These are phyloP conservation scores for Clupea harengus DNA, from an alignment of 2,113 vertebrate species.

Conservation along the genomic window DNA sequence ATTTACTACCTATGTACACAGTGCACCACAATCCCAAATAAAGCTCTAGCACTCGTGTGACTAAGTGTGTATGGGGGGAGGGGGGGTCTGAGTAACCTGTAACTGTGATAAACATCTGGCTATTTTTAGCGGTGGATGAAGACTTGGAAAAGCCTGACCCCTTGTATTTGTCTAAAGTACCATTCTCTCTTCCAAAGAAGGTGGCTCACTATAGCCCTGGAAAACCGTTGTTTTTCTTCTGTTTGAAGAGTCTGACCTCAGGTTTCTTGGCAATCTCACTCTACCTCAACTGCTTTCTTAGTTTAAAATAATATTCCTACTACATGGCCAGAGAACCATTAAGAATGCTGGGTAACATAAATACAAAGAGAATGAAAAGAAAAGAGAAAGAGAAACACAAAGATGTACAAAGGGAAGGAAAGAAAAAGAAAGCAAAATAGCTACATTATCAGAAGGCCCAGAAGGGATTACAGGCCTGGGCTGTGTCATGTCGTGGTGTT, in stretches of 20 bases:
- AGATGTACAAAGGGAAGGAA: background rate
- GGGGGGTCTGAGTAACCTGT: conserved; percentile 53
- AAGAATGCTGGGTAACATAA: background rate
- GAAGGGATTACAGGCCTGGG: background rate
- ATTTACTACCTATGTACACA: conserved; percentile 36
- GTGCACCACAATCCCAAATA: conserved; percentile 28
- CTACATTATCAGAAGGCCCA: background rate
- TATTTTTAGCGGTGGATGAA: conserved; percentile 61
- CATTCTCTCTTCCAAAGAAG: conserved; percentile 68
- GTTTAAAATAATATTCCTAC: background rate
- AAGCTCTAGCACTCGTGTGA: conserved; percentile 15
- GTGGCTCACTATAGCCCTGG: conserved; percentile 22
- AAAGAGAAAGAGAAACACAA: background rate
- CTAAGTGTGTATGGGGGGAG: conserved; percentile 20
- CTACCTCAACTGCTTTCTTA: background rate
- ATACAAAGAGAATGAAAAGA: background rate
- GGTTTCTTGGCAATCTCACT: conserved; percentile 32
- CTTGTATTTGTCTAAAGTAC: conserved; percentile 50
- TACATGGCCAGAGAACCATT: background rate
- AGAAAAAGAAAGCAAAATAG: background rate
- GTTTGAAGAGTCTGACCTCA: conserved; percentile 20
- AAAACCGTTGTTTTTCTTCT: conserved; percentile 31
- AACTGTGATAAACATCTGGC: conserved; percentile 60
- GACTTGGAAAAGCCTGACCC: conserved; percentile 66
- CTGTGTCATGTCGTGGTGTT: background rate